Evolutionary conservation across 2,113 vertebrate genomes (phyloP).

Genomic region (Crotalus horridus): DNA sequence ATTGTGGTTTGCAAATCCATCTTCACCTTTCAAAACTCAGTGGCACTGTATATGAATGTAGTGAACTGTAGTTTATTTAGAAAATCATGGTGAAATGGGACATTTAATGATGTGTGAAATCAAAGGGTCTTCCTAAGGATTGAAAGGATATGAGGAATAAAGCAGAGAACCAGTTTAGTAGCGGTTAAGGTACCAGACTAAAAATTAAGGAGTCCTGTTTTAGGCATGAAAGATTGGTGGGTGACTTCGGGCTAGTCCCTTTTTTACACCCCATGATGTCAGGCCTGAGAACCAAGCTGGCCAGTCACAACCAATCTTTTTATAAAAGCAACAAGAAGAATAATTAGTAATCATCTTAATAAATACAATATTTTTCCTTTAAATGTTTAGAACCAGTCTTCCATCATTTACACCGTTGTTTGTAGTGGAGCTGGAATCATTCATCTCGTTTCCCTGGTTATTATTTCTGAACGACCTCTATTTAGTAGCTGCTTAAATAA

Average conservation of each 20-base stretch:
- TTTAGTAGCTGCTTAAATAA: not conserved
- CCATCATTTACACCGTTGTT: not conserved
- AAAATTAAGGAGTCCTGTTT: no score
- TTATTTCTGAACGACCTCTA: not conserved
- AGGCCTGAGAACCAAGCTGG: no score
- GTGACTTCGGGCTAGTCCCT: no score
- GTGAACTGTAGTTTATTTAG: not conserved
- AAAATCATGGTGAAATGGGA: not conserved
- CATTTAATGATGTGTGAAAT: not conserved
- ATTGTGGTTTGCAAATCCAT: not conserved
- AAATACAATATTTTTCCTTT: not conserved
- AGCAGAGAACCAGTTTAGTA: no score
- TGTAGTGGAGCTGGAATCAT: not conserved
- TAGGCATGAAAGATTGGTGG: no score
- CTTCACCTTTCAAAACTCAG: not conserved
- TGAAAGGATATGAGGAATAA: not conserved
- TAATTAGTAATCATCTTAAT: not conserved
- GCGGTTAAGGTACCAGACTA: no score
- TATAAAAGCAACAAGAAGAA: not conserved
- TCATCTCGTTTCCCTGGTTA: not conserved
- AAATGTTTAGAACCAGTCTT: not conserved
- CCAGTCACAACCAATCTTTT: not conserved
- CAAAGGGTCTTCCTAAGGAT: not conserved
- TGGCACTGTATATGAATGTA: not conserved
- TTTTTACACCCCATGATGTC: no score